These are phyloP conservation scores for Muraenolepis orangiensis DNA, from an alignment of 2,797 vertebrate species.

Conservation along the genomic window DNA sequence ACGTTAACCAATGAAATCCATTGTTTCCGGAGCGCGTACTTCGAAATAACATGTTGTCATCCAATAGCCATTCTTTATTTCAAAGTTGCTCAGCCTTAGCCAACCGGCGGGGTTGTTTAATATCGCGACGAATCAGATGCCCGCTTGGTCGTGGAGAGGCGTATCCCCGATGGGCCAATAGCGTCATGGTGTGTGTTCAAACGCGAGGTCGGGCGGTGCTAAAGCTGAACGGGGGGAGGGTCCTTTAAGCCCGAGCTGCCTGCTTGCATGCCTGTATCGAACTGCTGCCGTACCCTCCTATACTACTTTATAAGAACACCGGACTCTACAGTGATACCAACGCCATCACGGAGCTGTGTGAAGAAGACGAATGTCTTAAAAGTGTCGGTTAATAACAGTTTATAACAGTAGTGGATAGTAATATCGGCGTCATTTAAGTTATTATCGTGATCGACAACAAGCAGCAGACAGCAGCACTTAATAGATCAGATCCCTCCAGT, in stretches of 20 bases:
- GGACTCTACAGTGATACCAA: neutral
- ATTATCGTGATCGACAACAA: neutral
- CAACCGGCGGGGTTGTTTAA: slow-evolving; percentile 38
- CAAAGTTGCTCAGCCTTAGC: slow-evolving; percentile 45
- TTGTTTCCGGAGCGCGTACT: slow-evolving; percentile 67
- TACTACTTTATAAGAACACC: neutral
- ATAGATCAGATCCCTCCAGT: slow-evolving; percentile 36
- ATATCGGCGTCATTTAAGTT: neutral
- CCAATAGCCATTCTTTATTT: slow-evolving; percentile 58
- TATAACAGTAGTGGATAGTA: neutral
- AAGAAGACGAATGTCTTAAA: neutral
- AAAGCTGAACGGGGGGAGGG: slow-evolving; percentile 49
- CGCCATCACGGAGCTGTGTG: neutral
- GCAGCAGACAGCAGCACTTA: neutral
- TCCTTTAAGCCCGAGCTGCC: slow-evolving; percentile 48
- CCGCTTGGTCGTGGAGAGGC: neutral
- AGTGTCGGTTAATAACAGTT: neutral
- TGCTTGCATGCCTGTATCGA: slow-evolving; percentile 51
- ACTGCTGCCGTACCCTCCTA: neutral
- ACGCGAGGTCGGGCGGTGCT: slow-evolving; percentile 72
- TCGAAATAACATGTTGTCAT: slow-evolving; percentile 67
- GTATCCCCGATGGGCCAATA: slow-evolving; percentile 51
- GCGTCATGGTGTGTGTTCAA: slow-evolving; percentile 68
- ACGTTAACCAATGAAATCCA: slow-evolving; percentile 55
- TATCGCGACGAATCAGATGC: slow-evolving; percentile 46